These are phyloP conservation scores for Ataeniobius toweri DNA, from an alignment of 2,797 vertebrate species.

Conservation along the genomic window DNA sequence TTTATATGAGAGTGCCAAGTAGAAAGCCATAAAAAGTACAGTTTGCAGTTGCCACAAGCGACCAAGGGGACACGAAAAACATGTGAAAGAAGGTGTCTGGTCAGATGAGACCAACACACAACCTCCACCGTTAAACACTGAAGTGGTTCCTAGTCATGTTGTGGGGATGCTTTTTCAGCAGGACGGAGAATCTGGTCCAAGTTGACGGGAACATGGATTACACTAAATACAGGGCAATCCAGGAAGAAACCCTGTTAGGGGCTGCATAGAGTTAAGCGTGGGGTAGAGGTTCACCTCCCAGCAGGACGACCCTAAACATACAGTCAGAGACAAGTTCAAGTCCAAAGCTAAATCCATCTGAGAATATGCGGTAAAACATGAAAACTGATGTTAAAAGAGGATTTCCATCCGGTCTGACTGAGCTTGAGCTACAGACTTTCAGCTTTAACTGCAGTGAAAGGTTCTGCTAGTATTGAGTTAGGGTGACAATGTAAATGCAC, in stretches of 20 bases:
- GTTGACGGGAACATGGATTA: no score
- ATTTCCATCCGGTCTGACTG: background rate
- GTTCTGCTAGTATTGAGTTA: background rate
- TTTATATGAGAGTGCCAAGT: background rate
- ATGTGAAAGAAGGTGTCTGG: background rate
- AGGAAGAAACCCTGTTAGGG: background rate
- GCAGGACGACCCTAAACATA: background rate
- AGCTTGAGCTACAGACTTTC: background rate
- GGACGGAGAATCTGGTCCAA: background rate
- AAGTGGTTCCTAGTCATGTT: background rate
- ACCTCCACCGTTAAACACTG: background rate
- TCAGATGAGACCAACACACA: background rate
- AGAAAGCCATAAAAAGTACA: background rate
- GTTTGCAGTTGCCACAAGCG: background rate
- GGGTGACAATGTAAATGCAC: no score
- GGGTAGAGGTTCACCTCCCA: background rate
- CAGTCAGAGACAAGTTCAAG: background rate
- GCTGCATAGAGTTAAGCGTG: background rate
- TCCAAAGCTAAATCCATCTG: background rate
- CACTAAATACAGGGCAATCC: background rate
- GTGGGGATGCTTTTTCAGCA: background rate
- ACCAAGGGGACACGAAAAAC: background rate
- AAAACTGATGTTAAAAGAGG: background rate
- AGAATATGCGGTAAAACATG: background rate
- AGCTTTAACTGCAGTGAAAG: background rate